A percentile compares a stretch with the other conserved stretches of the same genome.
Evolutionary conservation across 1,140 invertebrate species (phyloP).

Genomic region (Apis mellifera): Amel_HAv3.1 CM009944.2:9233001-9233500

Average conservation of each 20-base stretch:
- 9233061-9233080: neutral
- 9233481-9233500: conserved; percentile 67
- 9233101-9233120: conserved; percentile 20
- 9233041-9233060: neutral
- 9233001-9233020: too few species aligned
- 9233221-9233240: conserved; percentile 1
- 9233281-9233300: neutral
- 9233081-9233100: conserved; percentile 10
- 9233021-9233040: too few species aligned
- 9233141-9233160: conserved; percentile 28
- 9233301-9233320: neutral
- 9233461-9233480: conserved; percentile 62
- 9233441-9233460: conserved; percentile 49
- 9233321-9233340: neutral
- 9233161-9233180: neutral
- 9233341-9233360: neutral
- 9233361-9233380: neutral
- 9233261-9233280: neutral
- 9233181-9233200: conserved; percentile 25
- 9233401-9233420: neutral
- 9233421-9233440: neutral
- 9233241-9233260: too few species aligned
- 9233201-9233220: conserved; percentile 18
- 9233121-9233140: conserved; percentile 24
- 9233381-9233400: neutral